These are phyloP conservation scores for Nemopilema nomurai DNA, from an alignment of 30 jellyfish, hydroid and myxozoan genomes.

Conservation along the genomic window DNA sequence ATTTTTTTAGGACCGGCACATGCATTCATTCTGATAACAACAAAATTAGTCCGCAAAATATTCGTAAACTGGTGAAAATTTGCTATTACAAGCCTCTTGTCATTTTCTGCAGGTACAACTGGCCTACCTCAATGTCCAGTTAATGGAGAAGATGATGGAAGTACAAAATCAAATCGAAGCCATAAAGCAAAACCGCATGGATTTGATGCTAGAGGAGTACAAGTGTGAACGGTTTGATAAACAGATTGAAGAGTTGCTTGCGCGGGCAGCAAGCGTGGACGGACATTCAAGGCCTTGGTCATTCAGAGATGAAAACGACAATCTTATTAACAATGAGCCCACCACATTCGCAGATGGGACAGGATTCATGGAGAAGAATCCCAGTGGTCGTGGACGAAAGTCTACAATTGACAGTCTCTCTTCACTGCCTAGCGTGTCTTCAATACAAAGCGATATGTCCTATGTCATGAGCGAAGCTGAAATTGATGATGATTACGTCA, in stretches of 20 bases:
- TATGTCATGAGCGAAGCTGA: slow-evolving; percentile 28
- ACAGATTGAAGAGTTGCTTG: slow-evolving; percentile 15
- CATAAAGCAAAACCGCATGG: slow-evolving; percentile 48
- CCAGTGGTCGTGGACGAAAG: slow-evolving; percentile 8
- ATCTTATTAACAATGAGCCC: background rate
- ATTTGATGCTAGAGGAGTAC: slow-evolving; percentile 32
- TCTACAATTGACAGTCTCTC: slow-evolving; percentile 46
- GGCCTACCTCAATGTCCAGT: slow-evolving; percentile 42
- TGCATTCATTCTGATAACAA: no score
- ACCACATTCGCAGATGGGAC: background rate
- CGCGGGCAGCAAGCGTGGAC: background rate
- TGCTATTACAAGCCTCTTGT: background rate
- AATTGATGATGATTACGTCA: slow-evolving; percentile 27
- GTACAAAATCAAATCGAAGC: slow-evolving; percentile 49
- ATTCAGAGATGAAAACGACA: slow-evolving; percentile 15
- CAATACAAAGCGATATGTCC: slow-evolving; percentile 38
- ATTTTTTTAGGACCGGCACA: no score
- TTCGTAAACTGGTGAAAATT: no score
- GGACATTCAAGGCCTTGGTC: background rate
- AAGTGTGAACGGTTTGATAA: slow-evolving; percentile 42
- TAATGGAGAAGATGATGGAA: slow-evolving; percentile 70
- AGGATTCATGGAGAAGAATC: background rate
- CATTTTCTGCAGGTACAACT: slow-evolving; percentile 40
- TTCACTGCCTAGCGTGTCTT: slow-evolving; percentile 38
- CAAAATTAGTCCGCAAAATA: no score